Percentiles rank a stretch among this genome's conserved stretches.
phyloP scores from a whole-genome alignment of 2,797 vertebrate species.

The Falco columbarius region DNA sequence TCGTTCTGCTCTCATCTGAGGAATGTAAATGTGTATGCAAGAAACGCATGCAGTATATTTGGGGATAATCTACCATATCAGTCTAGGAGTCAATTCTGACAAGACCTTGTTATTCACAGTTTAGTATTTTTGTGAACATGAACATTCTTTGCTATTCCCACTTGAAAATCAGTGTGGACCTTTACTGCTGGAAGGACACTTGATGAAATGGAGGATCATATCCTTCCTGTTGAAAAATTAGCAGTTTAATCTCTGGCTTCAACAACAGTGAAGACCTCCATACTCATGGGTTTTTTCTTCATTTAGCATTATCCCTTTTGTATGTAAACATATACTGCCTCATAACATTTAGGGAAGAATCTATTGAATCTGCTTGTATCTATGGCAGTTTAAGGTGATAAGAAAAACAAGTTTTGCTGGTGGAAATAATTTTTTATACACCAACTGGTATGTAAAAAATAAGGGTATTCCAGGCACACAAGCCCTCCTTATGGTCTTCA shows the following conservation, averaged over 20 bases:
- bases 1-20: not conserved
- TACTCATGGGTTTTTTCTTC: not conserved
- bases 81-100: not conserved
- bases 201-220: not conserved
- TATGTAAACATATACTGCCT: not conserved
- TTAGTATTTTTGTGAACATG: not conserved
- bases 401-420: not conserved
- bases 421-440: not conserved
- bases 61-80: not conserved
- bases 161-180: not conserved
- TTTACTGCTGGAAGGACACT: not conserved
- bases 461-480: not conserved
- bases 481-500: not conserved
- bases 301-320: not conserved
- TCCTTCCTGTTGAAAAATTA: not conserved
- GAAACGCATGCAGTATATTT: not conserved
- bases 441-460: not conserved
- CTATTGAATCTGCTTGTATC: not conserved
- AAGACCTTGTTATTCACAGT: not conserved
- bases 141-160: not conserved
- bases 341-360: not conserved
- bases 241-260: not conserved
- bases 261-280: not conserved
- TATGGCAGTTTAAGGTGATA: not conserved
- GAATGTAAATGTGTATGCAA: not conserved